These are phyloP conservation scores for Palythoa grandis DNA, from an alignment of 92 coral and sea anemone genomes.

Conservation along the genomic window DNA sequence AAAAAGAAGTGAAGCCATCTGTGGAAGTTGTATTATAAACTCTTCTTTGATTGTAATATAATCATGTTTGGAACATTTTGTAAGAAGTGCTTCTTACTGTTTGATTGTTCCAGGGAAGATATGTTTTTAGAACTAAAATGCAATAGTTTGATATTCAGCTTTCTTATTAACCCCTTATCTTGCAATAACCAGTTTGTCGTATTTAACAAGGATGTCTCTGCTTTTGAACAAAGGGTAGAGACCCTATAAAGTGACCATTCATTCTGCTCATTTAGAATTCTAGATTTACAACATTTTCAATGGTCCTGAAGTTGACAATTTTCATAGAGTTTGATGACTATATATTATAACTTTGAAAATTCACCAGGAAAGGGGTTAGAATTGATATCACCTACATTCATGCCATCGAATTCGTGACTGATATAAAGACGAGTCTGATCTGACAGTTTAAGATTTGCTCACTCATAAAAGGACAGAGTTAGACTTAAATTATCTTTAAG, in stretches of 20 bases:
- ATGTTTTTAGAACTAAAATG: background rate
- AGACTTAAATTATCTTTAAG: background rate
- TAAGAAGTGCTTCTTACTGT: conserved; percentile 3
- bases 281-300: too few relatives aligned
- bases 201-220: too few relatives aligned
- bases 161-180: background rate
- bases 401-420: background rate
- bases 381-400: background rate
- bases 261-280: too few relatives aligned
- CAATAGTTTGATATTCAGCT: background rate
- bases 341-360: too few relatives aligned
- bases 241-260: too few relatives aligned
- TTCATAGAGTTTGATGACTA: too few relatives aligned
- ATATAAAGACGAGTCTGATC: background rate
- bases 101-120: conserved; percentile 4
- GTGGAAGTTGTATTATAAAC: conserved; percentile 23
- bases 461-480: background rate
- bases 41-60: conserved; percentile 61
- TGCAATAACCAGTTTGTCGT: too few relatives aligned
- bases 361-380: too few relatives aligned
- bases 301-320: too few relatives aligned
- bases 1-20: conserved; percentile 73
- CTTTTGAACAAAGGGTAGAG: too few relatives aligned
- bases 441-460: background rate
- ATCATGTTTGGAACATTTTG: conserved; percentile 14